These are phyloP conservation scores for Merops nubicus DNA, from an alignment of 2,113 vertebrate species.

Conservation along the genomic window DNA sequence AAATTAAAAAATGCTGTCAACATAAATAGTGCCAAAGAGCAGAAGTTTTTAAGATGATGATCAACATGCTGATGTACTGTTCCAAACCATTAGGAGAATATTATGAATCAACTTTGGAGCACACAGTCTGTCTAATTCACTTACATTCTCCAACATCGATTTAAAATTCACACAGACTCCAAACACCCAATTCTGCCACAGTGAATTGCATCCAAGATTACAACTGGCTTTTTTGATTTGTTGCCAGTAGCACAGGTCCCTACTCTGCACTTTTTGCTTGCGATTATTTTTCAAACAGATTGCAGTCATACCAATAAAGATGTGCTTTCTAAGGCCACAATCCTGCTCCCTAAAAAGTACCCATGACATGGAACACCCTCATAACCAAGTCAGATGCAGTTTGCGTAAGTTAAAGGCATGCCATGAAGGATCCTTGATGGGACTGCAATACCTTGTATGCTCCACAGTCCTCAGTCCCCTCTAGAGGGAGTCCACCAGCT, in stretches of 20 bases:
- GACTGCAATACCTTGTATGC: background rate
- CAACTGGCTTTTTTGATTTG: background rate
- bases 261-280: background rate
- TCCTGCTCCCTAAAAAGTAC: background rate
- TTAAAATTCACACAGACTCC: background rate
- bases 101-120: background rate
- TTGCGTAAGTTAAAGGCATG: background rate
- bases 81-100: background rate
- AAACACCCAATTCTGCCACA: background rate
- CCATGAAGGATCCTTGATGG: background rate
- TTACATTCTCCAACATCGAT: background rate
- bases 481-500: constrained; percentile 46
- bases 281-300: background rate
- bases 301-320: background rate
- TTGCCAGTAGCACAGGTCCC: background rate
- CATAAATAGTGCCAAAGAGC: background rate
- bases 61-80: background rate
- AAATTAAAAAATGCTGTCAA: background rate
- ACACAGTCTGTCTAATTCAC: background rate
- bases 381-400: background rate
- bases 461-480: background rate
- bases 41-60: background rate
- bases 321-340: background rate
- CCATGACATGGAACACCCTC: background rate
- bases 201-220: background rate